phyloP scores from a whole-genome alignment of 2,888 invertebrate species.

The Beris chalybata region DNA sequence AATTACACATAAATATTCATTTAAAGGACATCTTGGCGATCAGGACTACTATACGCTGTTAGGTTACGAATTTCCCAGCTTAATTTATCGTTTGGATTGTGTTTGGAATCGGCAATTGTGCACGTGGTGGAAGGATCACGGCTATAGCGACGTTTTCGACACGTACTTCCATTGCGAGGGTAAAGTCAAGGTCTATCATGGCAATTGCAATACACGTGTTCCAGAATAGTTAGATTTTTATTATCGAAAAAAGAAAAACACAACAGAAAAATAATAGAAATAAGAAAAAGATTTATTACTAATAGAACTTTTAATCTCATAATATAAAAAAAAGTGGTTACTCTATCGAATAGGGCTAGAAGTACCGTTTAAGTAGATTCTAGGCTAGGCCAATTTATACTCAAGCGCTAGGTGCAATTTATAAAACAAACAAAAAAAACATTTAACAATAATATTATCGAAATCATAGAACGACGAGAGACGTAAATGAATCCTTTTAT shows the following conservation, averaged over 20 bases:
- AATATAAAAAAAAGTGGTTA: not conserved
- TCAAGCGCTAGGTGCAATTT: slow-evolving; percentile 14
- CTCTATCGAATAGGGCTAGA: slow-evolving; percentile 24
- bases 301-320: too few relatives aligned
- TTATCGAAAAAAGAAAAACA: not conserved
- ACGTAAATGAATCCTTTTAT: too few relatives aligned
- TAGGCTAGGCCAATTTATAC: slow-evolving; percentile 19
- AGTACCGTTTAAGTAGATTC: slow-evolving; percentile 6
- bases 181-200: slow-evolving; percentile 69
- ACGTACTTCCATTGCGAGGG: slow-evolving; percentile 70
- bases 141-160: slow-evolving; percentile 71
- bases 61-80: slow-evolving; percentile 68
- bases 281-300: not conserved
- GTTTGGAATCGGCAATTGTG: slow-evolving; percentile 81
- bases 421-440: not conserved
- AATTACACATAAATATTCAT: slow-evolving; percentile 64
- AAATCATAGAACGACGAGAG: too few relatives aligned
- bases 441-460: too few relatives aligned
- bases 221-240: slow-evolving; percentile 53
- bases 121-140: slow-evolving; percentile 78
- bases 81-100: slow-evolving; percentile 74
- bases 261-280: not conserved
- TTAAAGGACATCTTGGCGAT: slow-evolving; percentile 77
- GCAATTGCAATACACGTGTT: slow-evolving; percentile 74
- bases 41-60: slow-evolving; percentile 79